Conservation (phyloP, 2,888 invertebrate species). For the Furcula furcula region DNA sequence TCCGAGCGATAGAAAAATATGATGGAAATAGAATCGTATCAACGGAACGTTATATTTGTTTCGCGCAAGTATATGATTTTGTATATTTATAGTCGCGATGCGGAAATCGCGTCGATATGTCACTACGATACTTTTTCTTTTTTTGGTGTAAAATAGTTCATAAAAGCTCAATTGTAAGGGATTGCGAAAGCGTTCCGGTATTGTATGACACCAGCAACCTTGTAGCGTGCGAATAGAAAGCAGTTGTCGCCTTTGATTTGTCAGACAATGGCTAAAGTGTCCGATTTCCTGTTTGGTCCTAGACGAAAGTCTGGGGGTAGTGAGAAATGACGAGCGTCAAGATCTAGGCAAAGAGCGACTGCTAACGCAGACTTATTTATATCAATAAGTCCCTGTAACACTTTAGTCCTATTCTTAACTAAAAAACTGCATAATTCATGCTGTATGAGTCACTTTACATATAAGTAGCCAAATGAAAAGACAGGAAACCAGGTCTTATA, state of each 20-base stretch:
- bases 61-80: slow-evolving; percentile 62
- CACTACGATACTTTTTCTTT: slow-evolving; percentile 63
- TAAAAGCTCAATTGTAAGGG: slow-evolving; percentile 61
- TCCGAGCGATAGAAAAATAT: slow-evolving; percentile 60
- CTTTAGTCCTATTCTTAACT: slow-evolving; percentile 1
- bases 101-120: slow-evolving; percentile 73
- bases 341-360: too few species aligned
- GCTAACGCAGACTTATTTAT: slow-evolving; percentile 10
- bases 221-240: slow-evolving; percentile 71
- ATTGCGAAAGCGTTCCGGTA: slow-evolving; percentile 71
- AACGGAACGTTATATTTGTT: slow-evolving; percentile 49
- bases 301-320: slow-evolving; percentile 13
- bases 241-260: slow-evolving; percentile 54
- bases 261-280: slow-evolving; percentile 61
- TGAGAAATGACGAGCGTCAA: too few species aligned
- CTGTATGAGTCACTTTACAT: not conserved
- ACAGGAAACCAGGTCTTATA: too few species aligned
- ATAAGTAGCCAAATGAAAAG: too few species aligned
- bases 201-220: slow-evolving; percentile 72
- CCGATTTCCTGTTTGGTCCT: slow-evolving; percentile 51
- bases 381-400: slow-evolving; percentile 6
- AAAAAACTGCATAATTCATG: not conserved
- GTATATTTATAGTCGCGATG: slow-evolving; percentile 74
- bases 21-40: slow-evolving; percentile 55
- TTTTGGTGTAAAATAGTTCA: slow-evolving; percentile 64